Conservation (phyloP, 53 echinoderm and acorn worm species). For the Antedon mediterranea region DNA sequence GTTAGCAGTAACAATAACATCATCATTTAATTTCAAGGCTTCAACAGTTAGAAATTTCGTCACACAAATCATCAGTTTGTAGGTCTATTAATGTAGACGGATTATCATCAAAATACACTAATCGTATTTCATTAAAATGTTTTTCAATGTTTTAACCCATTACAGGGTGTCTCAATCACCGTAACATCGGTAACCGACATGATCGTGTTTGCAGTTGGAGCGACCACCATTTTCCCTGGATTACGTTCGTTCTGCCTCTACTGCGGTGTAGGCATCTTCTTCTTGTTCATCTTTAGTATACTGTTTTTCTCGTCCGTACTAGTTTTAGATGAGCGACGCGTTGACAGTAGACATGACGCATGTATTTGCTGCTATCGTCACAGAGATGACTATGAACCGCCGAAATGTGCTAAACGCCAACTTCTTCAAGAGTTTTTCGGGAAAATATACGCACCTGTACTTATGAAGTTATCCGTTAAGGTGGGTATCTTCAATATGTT, state of each 20-base stretch:
- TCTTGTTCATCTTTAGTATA: conserved; percentile 13
- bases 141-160: not conserved
- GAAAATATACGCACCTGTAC: not conserved
- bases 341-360: not conserved
- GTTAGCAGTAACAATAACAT: no score
- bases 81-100: no score
- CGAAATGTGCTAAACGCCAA: not conserved
- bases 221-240: conserved; percentile 12
- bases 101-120: no score
- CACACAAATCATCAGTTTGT: no score
- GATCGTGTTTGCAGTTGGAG: conserved; percentile 6
- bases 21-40: no score
- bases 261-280: conserved; percentile 7
- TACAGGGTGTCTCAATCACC: conserved; percentile 18
- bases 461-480: conserved; percentile 1
- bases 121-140: no score
- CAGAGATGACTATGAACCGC: not conserved
- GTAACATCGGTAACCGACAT: conserved; percentile 14
- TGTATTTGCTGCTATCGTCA: conserved; percentile 12
- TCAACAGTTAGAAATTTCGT: no score
- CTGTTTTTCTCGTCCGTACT: conserved; percentile 6
- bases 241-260: conserved; percentile 12
- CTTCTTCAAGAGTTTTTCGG: not conserved
- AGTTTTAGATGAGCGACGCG: not conserved
- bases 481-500: no score